Base-by-base conservation (phyloP, 2,113 vertebrate species). In the Otocyon megalotis region DNA sequence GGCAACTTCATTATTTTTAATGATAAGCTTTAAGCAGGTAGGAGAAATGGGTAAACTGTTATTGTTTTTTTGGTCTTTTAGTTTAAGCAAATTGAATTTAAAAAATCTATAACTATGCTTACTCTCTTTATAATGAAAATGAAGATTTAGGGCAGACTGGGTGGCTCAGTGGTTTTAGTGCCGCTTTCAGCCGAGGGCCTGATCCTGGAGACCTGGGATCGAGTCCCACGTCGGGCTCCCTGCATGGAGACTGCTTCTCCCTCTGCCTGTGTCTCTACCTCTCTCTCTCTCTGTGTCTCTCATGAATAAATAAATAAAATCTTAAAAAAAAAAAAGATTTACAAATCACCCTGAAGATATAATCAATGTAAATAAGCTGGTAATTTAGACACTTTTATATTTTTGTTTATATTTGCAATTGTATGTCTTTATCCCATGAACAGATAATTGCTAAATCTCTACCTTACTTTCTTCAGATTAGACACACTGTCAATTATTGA, bases 1-100 rank as follows among this genome's bases (percentile, higher is more conserved):
- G 43, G 5, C 85, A 72, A 67, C 69, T 50, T 80, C 54, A 58
- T 84, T 91, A 28, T 95, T 96, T 98, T 88, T 93, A 92, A 69
- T 32, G 35, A n/a, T 84, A 96, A 92, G 20, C 85, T 80, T 92
- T 79, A 84, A 60, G 76, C 69, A 90, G 80, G 50, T 71, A 65
- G 63, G 19, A 82, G 89, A 56, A 82, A 48, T 82, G 77, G n/a
- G 35, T 43, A 20, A 82, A 24, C 50, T 9, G 11, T 60, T 30
- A 58, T 19, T 28, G 12, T 14, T 43, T 60, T 76, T 60, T 43
- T 60, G 30, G 16, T 60, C 53, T 54, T 80, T 54, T 67, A 69
- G 62, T 32, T 80, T 37, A 69, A 91, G 37, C 37, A 91, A 37
- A 71, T 69, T 32, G 53, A 56, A 82, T 91, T 67, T 26, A 72